A percentile compares a stretch with the other conserved stretches of the same genome.
phyloP scores from a whole-genome alignment of 2,888 invertebrate genomes.

The Megaustenia siamemsis region DNA sequence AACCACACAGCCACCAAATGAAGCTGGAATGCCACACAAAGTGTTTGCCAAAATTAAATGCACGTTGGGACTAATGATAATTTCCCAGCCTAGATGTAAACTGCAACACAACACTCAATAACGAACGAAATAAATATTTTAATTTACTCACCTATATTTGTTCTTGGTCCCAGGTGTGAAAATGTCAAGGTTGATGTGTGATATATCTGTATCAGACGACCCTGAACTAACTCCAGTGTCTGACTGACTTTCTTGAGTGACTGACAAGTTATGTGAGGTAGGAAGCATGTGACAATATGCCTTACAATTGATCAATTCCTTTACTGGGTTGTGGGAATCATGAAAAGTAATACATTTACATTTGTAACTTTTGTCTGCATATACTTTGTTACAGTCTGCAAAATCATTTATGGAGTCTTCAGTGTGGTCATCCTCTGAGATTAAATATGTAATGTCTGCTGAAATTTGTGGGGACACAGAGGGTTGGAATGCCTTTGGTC shows the following conservation, averaged over 20 bases:
- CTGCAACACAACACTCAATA: too few relatives aligned
- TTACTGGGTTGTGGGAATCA: neutral
- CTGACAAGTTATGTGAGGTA: neutral
- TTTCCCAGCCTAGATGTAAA: too few relatives aligned
- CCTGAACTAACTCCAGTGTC: constrained; percentile 55
- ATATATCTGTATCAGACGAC: constrained; percentile 48
- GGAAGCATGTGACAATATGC: constrained; percentile 10
- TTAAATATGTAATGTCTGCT: constrained; percentile 12
- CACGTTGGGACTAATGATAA: too few relatives aligned
- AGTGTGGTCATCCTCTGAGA: neutral
- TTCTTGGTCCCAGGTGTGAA: constrained; percentile 27
- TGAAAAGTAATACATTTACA: constrained; percentile 44
- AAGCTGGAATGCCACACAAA: too few relatives aligned
- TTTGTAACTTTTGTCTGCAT: constrained; percentile 13
- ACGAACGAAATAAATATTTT: neutral
- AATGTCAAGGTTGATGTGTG: constrained; percentile 1
- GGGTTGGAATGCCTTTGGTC: neutral
- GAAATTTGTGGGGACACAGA: neutral
- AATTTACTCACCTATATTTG: constrained; percentile 12
- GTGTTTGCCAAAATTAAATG: too few relatives aligned
- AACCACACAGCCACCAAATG: too few relatives aligned
- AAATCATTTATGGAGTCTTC: neutral
- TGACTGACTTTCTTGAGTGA: constrained; percentile 35
- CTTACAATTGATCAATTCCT: neutral
- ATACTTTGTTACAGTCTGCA: neutral